Base-by-base conservation (phyloP, 1,140 invertebrate species). In the Oppia nitens region DNA sequence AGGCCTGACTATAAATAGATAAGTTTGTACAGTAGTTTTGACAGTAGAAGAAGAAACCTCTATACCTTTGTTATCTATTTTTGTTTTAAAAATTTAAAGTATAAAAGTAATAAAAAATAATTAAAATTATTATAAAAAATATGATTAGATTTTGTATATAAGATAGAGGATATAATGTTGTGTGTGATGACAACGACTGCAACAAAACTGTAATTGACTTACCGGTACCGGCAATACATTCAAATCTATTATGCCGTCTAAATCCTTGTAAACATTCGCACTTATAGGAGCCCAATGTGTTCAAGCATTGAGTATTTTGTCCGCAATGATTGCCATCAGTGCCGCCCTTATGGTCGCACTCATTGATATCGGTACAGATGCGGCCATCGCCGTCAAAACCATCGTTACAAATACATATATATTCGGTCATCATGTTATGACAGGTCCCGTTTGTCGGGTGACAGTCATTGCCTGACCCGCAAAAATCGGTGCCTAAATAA, bases 401-500 rank as follows among this genome's bases (percentile, higher is more conserved):
- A 67, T 77, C 76, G 72, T 82, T 81, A 72, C 85, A 90, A 68
- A 83, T 81, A 74, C 85, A 90, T 67, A 81, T 79, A 71, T 84
- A 87, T 60, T 82, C 84, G 60, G 85, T 86, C 73, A 82, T 80
- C 63, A 87, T 78, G 74, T 87, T 89, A 71, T 83, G 78, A 75
- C 85, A 88, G 55, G 81, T 83, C 60, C 85, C 85, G 70, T 87
- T 87, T 67, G 59, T 48, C n/a, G 76, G 75, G 71, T 88, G 83
- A 72, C 85, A 88, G 64, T 79, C 77, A 71, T 86, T 82, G 54
- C 85, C 86, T 73, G 83, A 60, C 62, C 80, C 81, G 75, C 87
- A 91, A 74, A 88, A 89, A 76, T 91, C 85, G 68, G 84, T 83
- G 64, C 83, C 86, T 87, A 74, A 40, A n/a, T n/a, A n/a, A n/a